Base-by-base conservation (phyloP, 2,113 vertebrate genomes). In the Otus sunia region DNA sequence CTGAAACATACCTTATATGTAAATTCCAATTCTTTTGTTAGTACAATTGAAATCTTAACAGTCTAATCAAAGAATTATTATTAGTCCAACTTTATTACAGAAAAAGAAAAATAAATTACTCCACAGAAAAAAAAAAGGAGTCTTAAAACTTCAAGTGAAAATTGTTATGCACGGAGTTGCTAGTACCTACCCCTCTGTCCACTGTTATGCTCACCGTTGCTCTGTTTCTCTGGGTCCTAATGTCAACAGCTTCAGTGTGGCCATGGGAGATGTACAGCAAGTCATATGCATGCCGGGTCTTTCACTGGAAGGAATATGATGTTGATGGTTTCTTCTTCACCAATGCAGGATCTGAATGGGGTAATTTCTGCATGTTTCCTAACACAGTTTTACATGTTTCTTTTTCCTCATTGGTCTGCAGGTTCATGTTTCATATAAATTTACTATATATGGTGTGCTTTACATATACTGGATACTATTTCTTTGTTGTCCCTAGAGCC, bases 261-360 rank as follows among this genome's bases (percentile, higher is more conserved):
- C 19, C 45, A 9, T 7, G 53, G 14, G 52, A 47, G 60, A 30
- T 16, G 53, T n/a, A 52, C 15, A n/a, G 15, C 0, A 0, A 62
- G 26, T 21, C 3, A 0, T 23, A 47, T 5, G 4, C 11, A 6
- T 34, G 23, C 6, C 5, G 2, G 11, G 27, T 66, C 52, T 79
- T 73, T 29, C n/a, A 22, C 12, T n/a, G 15, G 27, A 4, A 85
- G 13, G 34, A 52, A 30, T 21, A 37, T 16, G 27, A 16, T n/a
- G 27, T 5, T 14, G 18, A 27, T 45, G 18, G 41, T 43, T 73
- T 73, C 19, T 43, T 56, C 15, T 59, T 64, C 1, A 0, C 52
- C 58, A 52, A 22, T 49, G 49, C 15, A 41, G 30, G 32, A 45
- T 17, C 34, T 34, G 19, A 66, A 0, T n/a, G 7, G 19, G 23